A percentile compares a stretch with the other conserved stretches of the same genome.
phyloP scores from a whole-genome alignment of 2,888 invertebrate species.

The Mythimna albipuncta region DNA sequence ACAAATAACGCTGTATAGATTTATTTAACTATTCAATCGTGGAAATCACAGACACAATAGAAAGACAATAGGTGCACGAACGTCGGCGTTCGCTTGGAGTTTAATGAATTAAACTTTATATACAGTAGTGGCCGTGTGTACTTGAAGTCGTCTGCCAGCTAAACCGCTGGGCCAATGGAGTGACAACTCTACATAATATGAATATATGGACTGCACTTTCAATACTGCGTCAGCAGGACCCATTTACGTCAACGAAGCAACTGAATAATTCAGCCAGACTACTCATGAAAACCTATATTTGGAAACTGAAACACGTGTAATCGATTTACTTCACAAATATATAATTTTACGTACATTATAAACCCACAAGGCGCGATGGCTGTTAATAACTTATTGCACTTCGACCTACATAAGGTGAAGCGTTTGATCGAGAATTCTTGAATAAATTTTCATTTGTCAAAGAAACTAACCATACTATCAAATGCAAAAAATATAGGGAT shows the following conservation, averaged over 20 bases:
- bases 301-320: neutral
- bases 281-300: neutral
- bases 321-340: neutral
- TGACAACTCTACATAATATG: neutral
- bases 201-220: neutral
- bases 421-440: neutral
- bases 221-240: neutral
- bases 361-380: neutral
- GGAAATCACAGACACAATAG: too few relatives aligned
- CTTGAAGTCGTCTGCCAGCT: neutral
- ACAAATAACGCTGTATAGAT: too few relatives aligned
- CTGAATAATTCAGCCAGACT: slow-evolving; percentile 12
- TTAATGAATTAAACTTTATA: too few relatives aligned
- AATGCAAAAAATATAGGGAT: neutral
- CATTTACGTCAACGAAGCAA: neutral
- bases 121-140: neutral
- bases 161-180: neutral
- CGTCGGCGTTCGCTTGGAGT: too few relatives aligned
- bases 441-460: neutral
- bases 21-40: too few relatives aligned
- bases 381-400: neutral
- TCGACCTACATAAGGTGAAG: neutral
- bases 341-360: neutral
- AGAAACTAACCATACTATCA: neutral
- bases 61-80: too few relatives aligned